A percentile compares a stretch with the other conserved stretches of the same genome.
These are phyloP conservation scores for Calephelis virginiensis DNA, from an alignment of 1,140 invertebrate species.

Conservation along the genomic window DNA sequence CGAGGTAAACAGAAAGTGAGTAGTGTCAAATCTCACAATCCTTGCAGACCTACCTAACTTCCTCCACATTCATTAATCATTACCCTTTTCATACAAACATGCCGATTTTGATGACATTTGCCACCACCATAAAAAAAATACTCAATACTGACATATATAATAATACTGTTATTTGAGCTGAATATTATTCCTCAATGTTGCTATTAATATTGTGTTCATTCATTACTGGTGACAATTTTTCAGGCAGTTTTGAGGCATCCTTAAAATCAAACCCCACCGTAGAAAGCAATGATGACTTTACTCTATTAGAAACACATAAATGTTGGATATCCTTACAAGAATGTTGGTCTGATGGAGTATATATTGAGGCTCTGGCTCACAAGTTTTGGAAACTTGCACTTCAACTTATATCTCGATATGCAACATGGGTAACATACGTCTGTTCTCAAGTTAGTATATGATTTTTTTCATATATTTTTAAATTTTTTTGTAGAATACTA, in stretches of 20 bases:
- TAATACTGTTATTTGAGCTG: too few relatives aligned
- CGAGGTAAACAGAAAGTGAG: too few relatives aligned
- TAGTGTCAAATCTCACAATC: too few relatives aligned
- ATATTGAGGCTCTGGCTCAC: slow-evolving; percentile 84
- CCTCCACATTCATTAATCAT: too few relatives aligned
- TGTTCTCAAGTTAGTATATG: slow-evolving; percentile 56
- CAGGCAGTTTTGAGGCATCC: slow-evolving; percentile 79
- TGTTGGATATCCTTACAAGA: slow-evolving; percentile 81
- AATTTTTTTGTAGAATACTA: not conserved
- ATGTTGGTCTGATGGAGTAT: slow-evolving; percentile 88
- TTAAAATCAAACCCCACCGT: slow-evolving; percentile 68
- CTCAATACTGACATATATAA: too few relatives aligned
- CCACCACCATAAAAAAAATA: too few relatives aligned
- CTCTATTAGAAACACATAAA: slow-evolving; percentile 74
- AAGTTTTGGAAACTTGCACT: slow-evolving; percentile 93
- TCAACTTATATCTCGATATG: slow-evolving; percentile 88
- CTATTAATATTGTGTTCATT: not conserved
- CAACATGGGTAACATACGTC: slow-evolving; percentile 81
- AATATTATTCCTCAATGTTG: not conserved
- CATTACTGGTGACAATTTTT: slow-evolving; percentile 30
- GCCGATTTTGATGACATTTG: too few relatives aligned
- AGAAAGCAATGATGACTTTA: slow-evolving; percentile 63
- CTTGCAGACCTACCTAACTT: too few relatives aligned
- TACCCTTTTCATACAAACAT: too few relatives aligned
- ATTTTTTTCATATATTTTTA: not conserved